A percentile compares a stretch with the other conserved stretches of the same genome.
Conservation (phyloP, 2,113 vertebrate species). For the Philantomba maxwellii region DNA sequence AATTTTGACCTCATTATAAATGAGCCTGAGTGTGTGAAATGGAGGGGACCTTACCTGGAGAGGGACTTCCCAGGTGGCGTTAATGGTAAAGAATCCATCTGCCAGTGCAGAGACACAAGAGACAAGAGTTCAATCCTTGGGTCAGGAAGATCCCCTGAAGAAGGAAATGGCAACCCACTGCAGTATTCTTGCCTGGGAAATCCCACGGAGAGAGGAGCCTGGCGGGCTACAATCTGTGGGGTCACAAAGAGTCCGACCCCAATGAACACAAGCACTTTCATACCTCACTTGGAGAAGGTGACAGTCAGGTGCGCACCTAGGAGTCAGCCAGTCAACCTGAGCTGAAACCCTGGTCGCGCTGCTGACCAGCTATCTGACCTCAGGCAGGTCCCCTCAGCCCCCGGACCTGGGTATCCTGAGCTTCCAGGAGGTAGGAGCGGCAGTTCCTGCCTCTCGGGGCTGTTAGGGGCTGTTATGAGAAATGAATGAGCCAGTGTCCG, state of each 20-base stretch:
- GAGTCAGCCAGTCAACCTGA: neutral
- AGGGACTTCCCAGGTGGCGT: neutral
- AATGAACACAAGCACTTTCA: neutral
- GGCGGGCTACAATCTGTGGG: neutral
- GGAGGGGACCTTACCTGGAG: neutral
- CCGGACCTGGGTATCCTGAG: neutral
- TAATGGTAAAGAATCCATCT: neutral
- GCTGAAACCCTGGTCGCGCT: neutral
- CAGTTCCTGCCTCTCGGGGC: neutral
- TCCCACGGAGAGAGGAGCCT: neutral
- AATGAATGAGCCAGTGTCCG: rapidly evolving
- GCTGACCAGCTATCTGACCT: neutral
- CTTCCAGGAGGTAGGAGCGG: neutral
- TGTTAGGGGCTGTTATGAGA: neutral
- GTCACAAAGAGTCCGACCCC: neutral
- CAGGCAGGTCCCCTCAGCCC: neutral
- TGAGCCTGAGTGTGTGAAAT: neutral
- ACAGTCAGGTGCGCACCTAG: no score
- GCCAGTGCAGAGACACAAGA: neutral
- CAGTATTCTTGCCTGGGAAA: neutral
- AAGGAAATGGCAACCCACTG: neutral
- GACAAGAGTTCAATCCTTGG: neutral
- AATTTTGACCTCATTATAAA: neutral
- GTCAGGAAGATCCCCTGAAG: neutral
- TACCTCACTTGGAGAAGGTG: neutral